Evolutionary conservation across 2,113 vertebrate species (phyloP), one percentile per base, ranked within the genome.

Genomic region (Platysteira castanea): DNA sequence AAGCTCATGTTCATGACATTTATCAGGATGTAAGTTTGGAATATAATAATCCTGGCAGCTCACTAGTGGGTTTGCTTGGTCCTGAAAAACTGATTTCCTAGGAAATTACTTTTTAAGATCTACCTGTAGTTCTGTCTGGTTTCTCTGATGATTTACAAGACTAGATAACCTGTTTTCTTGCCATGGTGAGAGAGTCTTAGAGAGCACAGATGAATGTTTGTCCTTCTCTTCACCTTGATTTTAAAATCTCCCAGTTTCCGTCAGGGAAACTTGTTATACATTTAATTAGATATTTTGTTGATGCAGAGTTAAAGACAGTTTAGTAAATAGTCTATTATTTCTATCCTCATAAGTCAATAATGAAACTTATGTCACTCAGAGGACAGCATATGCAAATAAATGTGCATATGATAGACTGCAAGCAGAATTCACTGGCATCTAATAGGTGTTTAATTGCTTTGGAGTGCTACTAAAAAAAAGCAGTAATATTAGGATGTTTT

Each of bases 321-420:
- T 60, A 85, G 75, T 88, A 94, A 90, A 96, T 77, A 93, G 67
- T 80, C 87, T 89, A 70, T 87, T 88, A 92, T 84, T 96, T 84
- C 56, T 49, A 59, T 64, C 44, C 50, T 71, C 7, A 4, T 77
- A 91, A 95, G 52, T 93, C 87, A 95, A 81, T 90, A 95, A 77
- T 26, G 24, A 80, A 94, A 95, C 80, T 1, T 5, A 70, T 84
- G 75, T 31, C 11, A 14, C 39, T 84, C 79, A 92, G 50, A 87
- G 71, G 64, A 70, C 68, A 88, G 63, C 59, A 70, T 84, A 86
- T 67, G 87, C 54, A 96, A 94, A 94, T 91, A 93, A 83, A 91
- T 59, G 42, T 73, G 26, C 47, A 47, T 70, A 65, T 59, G 67
- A 90, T n/a, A 93, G 82, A 88, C 75, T 70, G 54, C 73, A 95